A percentile compares a stretch with the other conserved stretches of the same genome.
phyloP scores from a whole-genome alignment of 2,888 invertebrate species.

The Parnassius apollo region DNA sequence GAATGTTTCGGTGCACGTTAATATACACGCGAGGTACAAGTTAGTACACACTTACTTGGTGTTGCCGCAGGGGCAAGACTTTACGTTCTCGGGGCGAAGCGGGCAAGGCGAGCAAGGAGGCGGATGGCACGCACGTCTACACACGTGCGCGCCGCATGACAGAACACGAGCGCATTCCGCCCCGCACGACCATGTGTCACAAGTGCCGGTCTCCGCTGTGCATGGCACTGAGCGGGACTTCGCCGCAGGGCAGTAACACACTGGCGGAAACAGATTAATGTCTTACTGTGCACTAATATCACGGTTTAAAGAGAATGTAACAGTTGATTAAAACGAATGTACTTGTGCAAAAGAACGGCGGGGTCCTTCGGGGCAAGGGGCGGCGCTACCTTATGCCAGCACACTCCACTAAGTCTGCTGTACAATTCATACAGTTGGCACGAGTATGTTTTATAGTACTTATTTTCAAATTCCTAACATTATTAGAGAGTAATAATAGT shows the following conservation, averaged over 20 bases:
- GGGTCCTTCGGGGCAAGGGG: no score
- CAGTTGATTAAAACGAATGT: no score
- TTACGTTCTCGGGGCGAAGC: slow-evolving; percentile 49
- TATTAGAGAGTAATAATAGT: no score
- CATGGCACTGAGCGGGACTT: slow-evolving; percentile 53
- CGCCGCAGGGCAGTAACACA: slow-evolving; percentile 62
- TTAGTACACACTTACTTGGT: slow-evolving; percentile 41
- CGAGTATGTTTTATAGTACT: no score
- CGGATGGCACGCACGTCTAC: slow-evolving; percentile 92
- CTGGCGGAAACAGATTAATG: slow-evolving; percentile 36
- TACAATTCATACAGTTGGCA: no score
- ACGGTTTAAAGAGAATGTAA: no score
- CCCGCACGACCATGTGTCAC: slow-evolving; percentile 82
- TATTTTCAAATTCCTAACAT: no score
- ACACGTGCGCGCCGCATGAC: slow-evolving; percentile 94
- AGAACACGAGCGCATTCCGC: slow-evolving; percentile 90
- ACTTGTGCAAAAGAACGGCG: no score
- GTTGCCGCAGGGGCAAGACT: slow-evolving; percentile 66
- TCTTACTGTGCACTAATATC: background rate
- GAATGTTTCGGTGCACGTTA: no score
- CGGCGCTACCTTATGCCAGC: no score
- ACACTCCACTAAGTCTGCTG: no score
- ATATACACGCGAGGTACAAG: no score
- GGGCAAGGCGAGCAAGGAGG: slow-evolving; percentile 90
- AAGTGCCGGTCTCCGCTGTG: slow-evolving; percentile 38